Conservation (phyloP, 1,140 invertebrate species). For the Papilio xuthus region DNA sequence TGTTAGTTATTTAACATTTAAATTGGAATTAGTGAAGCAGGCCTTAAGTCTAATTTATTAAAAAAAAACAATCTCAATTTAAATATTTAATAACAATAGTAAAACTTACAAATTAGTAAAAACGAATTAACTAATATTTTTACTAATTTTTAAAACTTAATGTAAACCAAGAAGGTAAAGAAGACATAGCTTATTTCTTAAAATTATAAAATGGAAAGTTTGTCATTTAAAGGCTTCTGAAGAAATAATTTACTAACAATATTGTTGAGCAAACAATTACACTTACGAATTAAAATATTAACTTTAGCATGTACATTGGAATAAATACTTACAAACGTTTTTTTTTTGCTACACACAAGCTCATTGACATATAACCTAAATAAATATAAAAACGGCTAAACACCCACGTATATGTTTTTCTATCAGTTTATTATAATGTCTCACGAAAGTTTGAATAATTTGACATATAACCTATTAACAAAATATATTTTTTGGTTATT, state of each 20-base stretch:
- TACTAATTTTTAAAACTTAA: not conserved
- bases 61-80: not conserved
- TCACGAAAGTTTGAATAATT: too few relatives aligned
- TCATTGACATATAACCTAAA: not conserved
- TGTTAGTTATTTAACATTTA: too few relatives aligned
- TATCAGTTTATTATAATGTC: too few relatives aligned
- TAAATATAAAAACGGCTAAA: too few relatives aligned
- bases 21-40: too few relatives aligned
- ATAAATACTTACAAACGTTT: not conserved
- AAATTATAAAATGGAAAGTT: not conserved
- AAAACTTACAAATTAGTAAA: not conserved
- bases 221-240: not conserved
- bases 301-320: not conserved
- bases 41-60: not conserved
- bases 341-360: not conserved
- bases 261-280: conserved; percentile 18
- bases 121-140: too few relatives aligned
- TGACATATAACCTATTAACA: not conserved
- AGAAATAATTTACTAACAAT: not conserved
- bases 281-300: not conserved
- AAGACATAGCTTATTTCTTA: not conserved
- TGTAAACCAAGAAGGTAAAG: not conserved
- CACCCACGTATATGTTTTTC: too few relatives aligned
- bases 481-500: not conserved
- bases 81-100: not conserved